phyloP scores from a whole-genome alignment of 2,888 invertebrate genomes.

The Mycalesis mineus region DNA sequence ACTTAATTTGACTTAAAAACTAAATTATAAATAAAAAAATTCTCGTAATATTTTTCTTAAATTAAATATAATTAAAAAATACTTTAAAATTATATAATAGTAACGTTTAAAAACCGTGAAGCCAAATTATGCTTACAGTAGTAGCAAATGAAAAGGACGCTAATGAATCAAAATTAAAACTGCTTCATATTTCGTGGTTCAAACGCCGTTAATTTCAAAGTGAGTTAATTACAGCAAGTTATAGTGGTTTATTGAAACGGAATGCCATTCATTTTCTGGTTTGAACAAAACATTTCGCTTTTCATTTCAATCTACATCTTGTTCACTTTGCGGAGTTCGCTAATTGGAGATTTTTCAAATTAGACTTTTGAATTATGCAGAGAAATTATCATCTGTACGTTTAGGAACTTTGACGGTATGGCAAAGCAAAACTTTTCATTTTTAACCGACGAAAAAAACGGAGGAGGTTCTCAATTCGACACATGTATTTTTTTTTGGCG shows the following conservation, averaged over 20 bases:
- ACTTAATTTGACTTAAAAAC: too few species aligned
- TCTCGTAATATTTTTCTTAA: too few species aligned
- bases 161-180: not conserved
- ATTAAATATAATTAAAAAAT: too few species aligned
- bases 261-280: not conserved
- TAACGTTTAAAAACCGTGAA: too few species aligned
- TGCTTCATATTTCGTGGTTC: not conserved
- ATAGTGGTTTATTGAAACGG: not conserved
- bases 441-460: too few species aligned
- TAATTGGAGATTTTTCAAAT: slow-evolving; percentile 18
- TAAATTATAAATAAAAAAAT: too few species aligned
- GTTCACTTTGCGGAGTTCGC: slow-evolving; percentile 9
- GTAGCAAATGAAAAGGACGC: not conserved
- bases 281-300: not conserved
- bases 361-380: slow-evolving; percentile 4
- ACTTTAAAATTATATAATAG: too few species aligned
- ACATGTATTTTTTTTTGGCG: too few species aligned
- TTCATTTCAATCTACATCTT: slow-evolving; percentile 2
- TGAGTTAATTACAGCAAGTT: not conserved
- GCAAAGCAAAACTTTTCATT: too few species aligned
- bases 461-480: too few species aligned
- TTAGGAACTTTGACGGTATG: not conserved
- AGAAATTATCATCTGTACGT: not conserved
- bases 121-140: too few species aligned
- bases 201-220: not conserved